Base-by-base conservation (phyloP, 2,888 invertebrate genomes). In the Peribatodes rhomboidaria region DNA sequence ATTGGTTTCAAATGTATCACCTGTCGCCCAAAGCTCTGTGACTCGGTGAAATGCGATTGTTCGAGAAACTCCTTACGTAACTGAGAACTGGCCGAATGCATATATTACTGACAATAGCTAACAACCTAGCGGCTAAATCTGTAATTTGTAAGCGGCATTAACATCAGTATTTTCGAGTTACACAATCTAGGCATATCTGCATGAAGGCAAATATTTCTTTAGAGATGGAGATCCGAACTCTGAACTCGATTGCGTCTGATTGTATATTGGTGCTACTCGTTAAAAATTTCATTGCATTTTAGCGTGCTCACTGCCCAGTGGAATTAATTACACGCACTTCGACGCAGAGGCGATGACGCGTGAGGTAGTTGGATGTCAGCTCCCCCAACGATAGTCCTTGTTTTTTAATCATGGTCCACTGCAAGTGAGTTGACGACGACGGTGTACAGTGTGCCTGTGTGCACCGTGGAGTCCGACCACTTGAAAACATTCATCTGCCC, bases 51-150 rank as follows among this genome's bases (percentile, higher is more conserved):
- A 31, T 13, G 11, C 27, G n/a, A 46, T 46, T 31, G 11, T 49
- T 31, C 6, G 18, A 33, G 50, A 37, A 37, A 50, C 50, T 37
- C n/a, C 50, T 50, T 50, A 20, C 20, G 13, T 50, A 50, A 50
- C 31, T 31, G n/a, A 20, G 20, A 35, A 50, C 50, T 35, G 1
- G 31, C 14, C 16, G 31, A 31, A 31, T 33, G 50, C 35, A 50
- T 50, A 50, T 37, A 50, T 50, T 50, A 50, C 35, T 20, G 50
- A 50, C 50, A 37, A 50, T 37, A 20, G 50, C 50, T 50, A 50
- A 37, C 35, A 50, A 50, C 50, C 50, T 50, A 50, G 50, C 50
- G 50, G 50, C 50, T 50, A 50, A 50, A 50, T 50, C 20, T n/a
- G 50, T 50, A 8, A 35, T 50, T 50, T 20, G 50, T 35, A 50